Conservation (phyloP, 2,888 invertebrate genomes). For the Stegophylla sp. region DNA sequence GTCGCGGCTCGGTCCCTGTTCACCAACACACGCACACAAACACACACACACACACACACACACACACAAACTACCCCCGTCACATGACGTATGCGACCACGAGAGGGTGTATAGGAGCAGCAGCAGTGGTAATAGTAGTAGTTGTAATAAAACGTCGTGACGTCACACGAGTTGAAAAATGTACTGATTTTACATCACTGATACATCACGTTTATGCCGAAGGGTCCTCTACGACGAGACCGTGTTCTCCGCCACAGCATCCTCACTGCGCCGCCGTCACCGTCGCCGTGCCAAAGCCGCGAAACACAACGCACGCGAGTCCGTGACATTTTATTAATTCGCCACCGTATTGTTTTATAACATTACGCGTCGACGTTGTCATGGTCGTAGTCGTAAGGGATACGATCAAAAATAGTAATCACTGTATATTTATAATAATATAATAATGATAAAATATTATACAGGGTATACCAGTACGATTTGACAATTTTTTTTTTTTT, state of each 20-base stretch:
- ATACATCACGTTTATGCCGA: conserved; percentile 58
- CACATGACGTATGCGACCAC: neutral
- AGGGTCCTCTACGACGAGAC: conserved; percentile 48
- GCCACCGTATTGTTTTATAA: conserved; percentile 28
- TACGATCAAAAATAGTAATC: no score
- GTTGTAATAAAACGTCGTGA: conserved; percentile 16
- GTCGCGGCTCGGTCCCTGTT: neutral
- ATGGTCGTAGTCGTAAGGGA: no score
- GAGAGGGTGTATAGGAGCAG: conserved; percentile 15
- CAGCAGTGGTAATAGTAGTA: no score
- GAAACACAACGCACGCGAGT: conserved; percentile 17
- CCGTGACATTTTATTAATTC: conserved; percentile 54
- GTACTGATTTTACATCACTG: conserved; percentile 48
- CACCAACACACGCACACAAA: neutral
- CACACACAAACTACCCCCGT: neutral
- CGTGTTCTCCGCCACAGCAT: conserved; percentile 14
- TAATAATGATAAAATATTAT: no score
- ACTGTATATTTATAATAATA: no score
- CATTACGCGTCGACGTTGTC: no score
- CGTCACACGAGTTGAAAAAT: conserved; percentile 48
- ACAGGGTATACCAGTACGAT: no score
- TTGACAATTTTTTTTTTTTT: no score
- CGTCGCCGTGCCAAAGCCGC: no score
- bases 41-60: neutral
- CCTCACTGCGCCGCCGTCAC: neutral